Percentiles rank a stretch among this genome's conserved stretches.
Evolutionary conservation across 2,113 vertebrate species (phyloP).

Genomic region (Rissa tridactyla): DNA sequence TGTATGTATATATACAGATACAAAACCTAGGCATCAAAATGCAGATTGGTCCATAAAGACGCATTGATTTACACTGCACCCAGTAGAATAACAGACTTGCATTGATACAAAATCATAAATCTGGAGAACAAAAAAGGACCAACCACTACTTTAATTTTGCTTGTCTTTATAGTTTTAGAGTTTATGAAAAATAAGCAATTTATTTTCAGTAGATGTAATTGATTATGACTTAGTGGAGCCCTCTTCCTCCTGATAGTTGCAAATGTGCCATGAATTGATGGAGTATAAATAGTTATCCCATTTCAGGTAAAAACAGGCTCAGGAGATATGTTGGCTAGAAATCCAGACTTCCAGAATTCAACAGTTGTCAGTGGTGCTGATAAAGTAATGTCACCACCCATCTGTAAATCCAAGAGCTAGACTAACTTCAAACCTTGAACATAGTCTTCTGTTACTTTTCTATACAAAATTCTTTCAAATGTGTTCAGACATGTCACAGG

Average conservation of each 20-base stretch:
- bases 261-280: neutral
- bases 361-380: neutral
- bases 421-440: neutral
- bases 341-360: neutral
- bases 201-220: neutral
- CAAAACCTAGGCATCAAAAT: neutral
- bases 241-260: neutral
- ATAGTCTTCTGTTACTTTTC: neutral
- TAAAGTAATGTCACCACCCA: neutral
- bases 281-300: neutral
- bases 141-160: neutral
- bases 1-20: neutral
- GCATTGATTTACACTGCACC: neutral
- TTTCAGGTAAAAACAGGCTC: neutral
- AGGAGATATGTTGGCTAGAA: neutral
- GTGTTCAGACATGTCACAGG: neutral
- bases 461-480: neutral
- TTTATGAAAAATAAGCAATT: neutral
- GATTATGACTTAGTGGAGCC: neutral
- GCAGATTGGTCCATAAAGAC: conserved; percentile 13
- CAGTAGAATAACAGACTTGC: neutral
- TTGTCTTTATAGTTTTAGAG: neutral
- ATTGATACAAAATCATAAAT: neutral
- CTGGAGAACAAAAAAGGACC: neutral
- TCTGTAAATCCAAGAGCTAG: neutral